These are phyloP conservation scores for Scarus forsteni DNA, from an alignment of 2,797 vertebrate genomes.

Conservation along the genomic window DNA sequence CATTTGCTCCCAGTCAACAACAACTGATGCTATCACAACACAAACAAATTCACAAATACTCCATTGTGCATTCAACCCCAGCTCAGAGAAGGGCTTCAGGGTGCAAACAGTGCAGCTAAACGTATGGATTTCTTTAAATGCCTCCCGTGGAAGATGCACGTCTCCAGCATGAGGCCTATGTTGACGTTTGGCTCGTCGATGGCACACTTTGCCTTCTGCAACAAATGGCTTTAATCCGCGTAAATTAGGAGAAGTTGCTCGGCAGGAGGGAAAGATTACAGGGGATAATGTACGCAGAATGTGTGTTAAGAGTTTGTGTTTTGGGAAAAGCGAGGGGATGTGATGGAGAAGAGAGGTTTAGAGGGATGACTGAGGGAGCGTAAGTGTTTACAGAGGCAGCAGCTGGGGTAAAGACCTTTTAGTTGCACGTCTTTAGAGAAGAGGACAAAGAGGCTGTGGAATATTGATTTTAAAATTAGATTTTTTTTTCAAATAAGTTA, in stretches of 20 bases:
- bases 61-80: slow-evolving; percentile 35
- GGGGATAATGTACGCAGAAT: slow-evolving; percentile 53
- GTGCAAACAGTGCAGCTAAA: slow-evolving; percentile 38
- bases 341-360: slow-evolving; percentile 39
- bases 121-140: slow-evolving; percentile 49
- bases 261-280: slow-evolving; percentile 71
- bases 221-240: slow-evolving; percentile 73
- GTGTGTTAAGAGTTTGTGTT: slow-evolving; percentile 14
- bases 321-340: slow-evolving; percentile 18
- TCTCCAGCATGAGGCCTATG: slow-evolving; percentile 45
- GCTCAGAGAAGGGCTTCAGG: slow-evolving; percentile 36
- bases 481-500: too few species aligned
- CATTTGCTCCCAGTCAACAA: slow-evolving; percentile 66
- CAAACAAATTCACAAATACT: slow-evolving; percentile 55
- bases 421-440: slow-evolving; percentile 20
- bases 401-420: slow-evolving; percentile 56
- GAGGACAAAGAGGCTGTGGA: slow-evolving; percentile 3
- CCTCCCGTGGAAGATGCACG: slow-evolving; percentile 21
- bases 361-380: slow-evolving; percentile 49
- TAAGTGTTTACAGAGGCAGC: slow-evolving; percentile 58
- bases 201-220: slow-evolving; percentile 48
- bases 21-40: slow-evolving; percentile 66
- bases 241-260: slow-evolving; percentile 68
- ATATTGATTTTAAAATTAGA: too few species aligned
- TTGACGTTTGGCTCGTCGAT: slow-evolving; percentile 49